Percentiles rank a stretch among this genome's conserved stretches.
These are phyloP conservation scores for Oconnorella tubifera DNA, from an alignment of 2,888 invertebrate genomes.

Conservation along the genomic window DNA sequence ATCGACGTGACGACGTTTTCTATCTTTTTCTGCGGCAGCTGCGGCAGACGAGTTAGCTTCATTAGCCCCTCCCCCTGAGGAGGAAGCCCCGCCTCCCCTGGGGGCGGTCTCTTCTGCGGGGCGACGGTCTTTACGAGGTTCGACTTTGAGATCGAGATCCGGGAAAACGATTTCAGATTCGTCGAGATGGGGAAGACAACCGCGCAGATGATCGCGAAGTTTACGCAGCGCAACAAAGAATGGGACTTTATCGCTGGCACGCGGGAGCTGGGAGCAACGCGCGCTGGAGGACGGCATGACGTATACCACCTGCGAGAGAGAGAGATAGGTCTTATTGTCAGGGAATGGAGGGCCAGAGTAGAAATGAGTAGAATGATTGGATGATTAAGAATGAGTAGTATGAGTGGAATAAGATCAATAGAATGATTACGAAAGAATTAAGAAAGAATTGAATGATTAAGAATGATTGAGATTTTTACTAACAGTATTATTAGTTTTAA, in stretches of 20 bases:
- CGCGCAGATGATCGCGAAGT: constrained; percentile 89
- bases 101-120: constrained; percentile 8
- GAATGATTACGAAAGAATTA: too few relatives aligned
- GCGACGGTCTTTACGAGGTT: constrained; percentile 27
- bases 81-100: too few relatives aligned
- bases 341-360: too few relatives aligned
- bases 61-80: neutral
- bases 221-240: constrained; percentile 94
- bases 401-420: too few relatives aligned
- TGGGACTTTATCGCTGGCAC: constrained; percentile 95
- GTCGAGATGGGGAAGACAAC: constrained; percentile 59
- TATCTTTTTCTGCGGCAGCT: constrained; percentile 6
- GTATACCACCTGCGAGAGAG: constrained; percentile 89
- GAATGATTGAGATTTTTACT: too few relatives aligned
- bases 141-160: constrained; percentile 39
- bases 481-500: too few relatives aligned
- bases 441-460: too few relatives aligned
- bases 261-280: constrained; percentile 92
- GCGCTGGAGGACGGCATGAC: constrained; percentile 99
- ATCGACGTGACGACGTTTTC: constrained; percentile 16
- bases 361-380: too few relatives aligned
- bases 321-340: too few relatives aligned
- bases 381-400: too few relatives aligned
- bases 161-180: constrained; percentile 54
- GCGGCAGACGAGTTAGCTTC: constrained; percentile 5